These are phyloP conservation scores for Holothuria leucospilota DNA, from an alignment of 53 echinoderm and acorn worm genomes.

Conservation along the genomic window DNA sequence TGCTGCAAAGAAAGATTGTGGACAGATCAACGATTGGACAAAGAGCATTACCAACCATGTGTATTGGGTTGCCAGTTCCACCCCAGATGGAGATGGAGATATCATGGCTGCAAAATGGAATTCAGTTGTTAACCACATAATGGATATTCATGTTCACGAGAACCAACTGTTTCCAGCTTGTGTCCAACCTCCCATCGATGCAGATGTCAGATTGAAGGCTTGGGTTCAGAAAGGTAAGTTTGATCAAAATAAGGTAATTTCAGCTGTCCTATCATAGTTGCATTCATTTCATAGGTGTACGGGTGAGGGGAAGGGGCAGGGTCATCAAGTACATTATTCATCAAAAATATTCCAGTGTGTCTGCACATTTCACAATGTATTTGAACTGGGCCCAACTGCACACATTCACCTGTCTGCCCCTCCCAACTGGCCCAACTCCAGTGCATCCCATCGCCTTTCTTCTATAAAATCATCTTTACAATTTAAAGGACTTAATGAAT, in stretches of 20 bases:
- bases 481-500: too few relatives aligned
- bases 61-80: slow-evolving; percentile 71
- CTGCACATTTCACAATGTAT: too few relatives aligned
- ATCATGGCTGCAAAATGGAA: slow-evolving; percentile 61
- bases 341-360: too few relatives aligned
- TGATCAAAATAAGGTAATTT: not conserved
- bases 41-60: slow-evolving; percentile 61
- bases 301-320: too few relatives aligned
- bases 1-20: not conserved
- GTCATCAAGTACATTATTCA: too few relatives aligned
- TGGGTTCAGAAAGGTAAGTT: slow-evolving; percentile 12
- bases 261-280: too few relatives aligned
- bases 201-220: not conserved
- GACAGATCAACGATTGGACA: slow-evolving; percentile 20
- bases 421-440: too few relatives aligned
- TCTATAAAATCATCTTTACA: too few relatives aligned
- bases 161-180: slow-evolving; percentile 22
- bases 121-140: slow-evolving; percentile 55
- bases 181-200: not conserved
- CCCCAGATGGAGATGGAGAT: slow-evolving; percentile 63
- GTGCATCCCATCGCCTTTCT: too few relatives aligned
- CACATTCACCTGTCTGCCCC: too few relatives aligned
- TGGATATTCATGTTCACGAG: slow-evolving; percentile 54
- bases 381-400: too few relatives aligned
- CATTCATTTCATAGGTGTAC: too few relatives aligned